These are phyloP conservation scores for Conomelus anceps DNA, from an alignment of 2,888 invertebrate genomes.

Conservation along the genomic window DNA sequence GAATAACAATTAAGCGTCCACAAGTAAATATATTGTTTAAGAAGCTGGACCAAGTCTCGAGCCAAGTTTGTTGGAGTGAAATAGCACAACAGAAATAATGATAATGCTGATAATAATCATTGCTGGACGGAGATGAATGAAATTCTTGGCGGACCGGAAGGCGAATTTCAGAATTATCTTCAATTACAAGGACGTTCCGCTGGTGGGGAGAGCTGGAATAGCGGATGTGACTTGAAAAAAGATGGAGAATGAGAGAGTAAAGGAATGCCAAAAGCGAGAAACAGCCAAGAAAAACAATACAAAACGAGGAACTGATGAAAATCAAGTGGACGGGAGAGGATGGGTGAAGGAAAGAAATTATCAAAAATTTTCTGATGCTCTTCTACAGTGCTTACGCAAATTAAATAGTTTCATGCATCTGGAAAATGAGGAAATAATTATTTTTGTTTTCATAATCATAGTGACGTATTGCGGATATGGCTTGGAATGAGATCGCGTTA, in stretches of 20 bases:
- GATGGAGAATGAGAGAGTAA: neutral
- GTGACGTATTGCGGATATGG: neutral
- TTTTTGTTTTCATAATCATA: neutral
- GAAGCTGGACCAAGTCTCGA: neutral
- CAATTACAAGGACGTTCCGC: neutral
- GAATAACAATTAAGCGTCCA: neutral
- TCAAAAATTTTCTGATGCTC: neutral
- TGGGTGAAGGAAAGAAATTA: neutral
- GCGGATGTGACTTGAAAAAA: neutral
- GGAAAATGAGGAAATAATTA: neutral
- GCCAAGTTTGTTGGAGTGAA: neutral
- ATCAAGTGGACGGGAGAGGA: neutral
- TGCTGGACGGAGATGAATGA: neutral
- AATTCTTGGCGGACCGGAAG: neutral
- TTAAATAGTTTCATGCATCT: neutral
- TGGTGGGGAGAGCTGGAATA: neutral
- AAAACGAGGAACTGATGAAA: neutral
- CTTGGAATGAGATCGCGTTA: neutral
- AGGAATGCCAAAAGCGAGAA: neutral
- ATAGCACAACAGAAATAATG: neutral
- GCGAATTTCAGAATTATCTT: neutral
- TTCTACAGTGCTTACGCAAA: neutral
- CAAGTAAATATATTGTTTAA: neutral
- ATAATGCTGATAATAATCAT: neutral
- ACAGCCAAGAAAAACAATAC: no score